Conservation (phyloP, 2,888 invertebrate species). For the Rotaria sp. region DNA sequence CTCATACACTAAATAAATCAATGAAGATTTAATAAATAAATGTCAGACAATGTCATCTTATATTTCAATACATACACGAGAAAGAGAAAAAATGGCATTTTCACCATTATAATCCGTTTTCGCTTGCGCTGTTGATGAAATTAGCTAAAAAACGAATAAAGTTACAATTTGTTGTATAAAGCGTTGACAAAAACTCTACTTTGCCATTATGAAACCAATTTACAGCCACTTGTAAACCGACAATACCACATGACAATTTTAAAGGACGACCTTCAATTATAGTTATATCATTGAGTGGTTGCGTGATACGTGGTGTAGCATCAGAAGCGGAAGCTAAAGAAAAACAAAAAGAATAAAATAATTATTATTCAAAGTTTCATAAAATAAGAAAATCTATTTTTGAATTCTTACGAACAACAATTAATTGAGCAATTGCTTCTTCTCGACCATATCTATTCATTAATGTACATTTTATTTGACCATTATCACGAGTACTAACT, state of each 20-base stretch:
- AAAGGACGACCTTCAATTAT: neutral
- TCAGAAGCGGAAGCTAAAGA: neutral
- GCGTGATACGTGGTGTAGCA: neutral
- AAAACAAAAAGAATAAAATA: neutral
- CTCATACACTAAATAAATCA: neutral
- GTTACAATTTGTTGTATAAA: neutral
- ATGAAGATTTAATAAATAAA: neutral
- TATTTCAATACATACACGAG: neutral
- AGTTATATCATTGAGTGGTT: neutral
- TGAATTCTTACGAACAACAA: neutral
- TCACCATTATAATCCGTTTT: slow-evolving; percentile 17
- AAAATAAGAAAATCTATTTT: no score
- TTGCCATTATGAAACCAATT: slow-evolving; percentile 26
- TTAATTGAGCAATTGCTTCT: slow-evolving; percentile 3
- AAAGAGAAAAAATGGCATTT: slow-evolving; percentile 9
- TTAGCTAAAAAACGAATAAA: neutral
- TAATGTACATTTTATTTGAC: neutral
- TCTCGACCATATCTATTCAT: slow-evolving; percentile 2
- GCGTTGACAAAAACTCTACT: neutral
- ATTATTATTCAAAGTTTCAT: no score
- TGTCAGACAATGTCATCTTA: neutral
- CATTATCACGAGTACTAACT: neutral
- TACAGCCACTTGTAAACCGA: neutral
- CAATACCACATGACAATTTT: neutral
- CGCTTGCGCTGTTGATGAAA: neutral